phyloP scores from a whole-genome alignment of 2,888 invertebrate species.

The Pemphredon lugubris region DNA sequence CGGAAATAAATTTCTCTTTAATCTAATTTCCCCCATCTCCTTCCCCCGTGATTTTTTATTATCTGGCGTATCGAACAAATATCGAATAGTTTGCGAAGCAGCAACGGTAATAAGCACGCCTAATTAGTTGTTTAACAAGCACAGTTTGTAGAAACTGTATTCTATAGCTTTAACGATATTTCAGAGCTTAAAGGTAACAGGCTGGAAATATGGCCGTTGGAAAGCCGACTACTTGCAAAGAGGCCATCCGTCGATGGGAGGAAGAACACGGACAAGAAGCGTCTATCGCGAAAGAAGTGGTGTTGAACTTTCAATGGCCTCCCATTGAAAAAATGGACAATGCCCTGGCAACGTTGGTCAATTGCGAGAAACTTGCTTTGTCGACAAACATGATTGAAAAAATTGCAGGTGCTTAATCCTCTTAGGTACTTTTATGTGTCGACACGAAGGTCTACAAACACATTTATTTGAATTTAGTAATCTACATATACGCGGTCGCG shows the following conservation, averaged over 20 bases:
- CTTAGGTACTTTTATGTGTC: background rate
- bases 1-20: too few species aligned
- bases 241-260: slow-evolving; percentile 94
- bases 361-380: slow-evolving; percentile 92
- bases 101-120: background rate
- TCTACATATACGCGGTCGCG: too few species aligned
- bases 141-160: background rate
- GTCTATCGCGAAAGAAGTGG: slow-evolving; percentile 88
- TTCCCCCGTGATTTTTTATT: too few species aligned
- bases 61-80: too few species aligned
- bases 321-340: slow-evolving; percentile 98
- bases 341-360: slow-evolving; percentile 87
- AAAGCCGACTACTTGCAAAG: slow-evolving; percentile 91
- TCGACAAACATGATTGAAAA: slow-evolving; percentile 98
- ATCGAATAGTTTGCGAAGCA: background rate
- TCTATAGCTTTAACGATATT: background rate
- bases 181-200: background rate
- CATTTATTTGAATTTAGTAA: background rate
- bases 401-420: slow-evolving; percentile 83
- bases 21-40: too few species aligned
- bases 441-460: background rate
- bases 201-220: slow-evolving; percentile 23
- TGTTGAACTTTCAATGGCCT: slow-evolving; percentile 93
- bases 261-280: slow-evolving; percentile 86
- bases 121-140: too few species aligned